These are phyloP conservation scores for Diadophis punctatus DNA, from an alignment of 2,113 vertebrate genomes.

Conservation along the genomic window DNA sequence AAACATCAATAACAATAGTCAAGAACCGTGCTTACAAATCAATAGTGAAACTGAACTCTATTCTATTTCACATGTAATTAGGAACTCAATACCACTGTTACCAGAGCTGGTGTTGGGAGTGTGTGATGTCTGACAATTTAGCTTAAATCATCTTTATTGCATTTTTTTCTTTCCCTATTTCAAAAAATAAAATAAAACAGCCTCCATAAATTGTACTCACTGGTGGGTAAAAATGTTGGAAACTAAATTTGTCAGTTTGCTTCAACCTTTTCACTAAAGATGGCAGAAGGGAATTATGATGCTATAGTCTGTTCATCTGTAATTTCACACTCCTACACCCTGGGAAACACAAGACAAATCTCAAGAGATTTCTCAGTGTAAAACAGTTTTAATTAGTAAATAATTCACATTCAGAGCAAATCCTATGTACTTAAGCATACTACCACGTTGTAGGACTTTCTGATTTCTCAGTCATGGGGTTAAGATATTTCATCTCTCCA, in stretches of 20 bases:
- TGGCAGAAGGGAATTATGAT: conserved; percentile 64
- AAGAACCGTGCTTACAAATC: neutral
- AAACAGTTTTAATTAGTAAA: conserved; percentile 74
- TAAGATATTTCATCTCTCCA: conserved; percentile 11
- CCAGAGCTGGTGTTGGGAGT: neutral
- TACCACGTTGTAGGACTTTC: conserved; percentile 34
- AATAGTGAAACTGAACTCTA: neutral
- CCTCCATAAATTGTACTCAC: conserved; percentile 39
- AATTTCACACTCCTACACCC: conserved; percentile 65
- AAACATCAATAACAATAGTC: neutral
- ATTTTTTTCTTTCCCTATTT: neutral
- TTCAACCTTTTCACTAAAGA: conserved; percentile 66
- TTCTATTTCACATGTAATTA: neutral
- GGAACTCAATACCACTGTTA: neutral
- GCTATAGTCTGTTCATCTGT: conserved; percentile 58
- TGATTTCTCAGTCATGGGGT: conserved; percentile 45
- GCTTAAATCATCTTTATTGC: neutral
- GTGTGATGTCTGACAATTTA: conserved; percentile 10
- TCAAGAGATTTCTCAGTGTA: conserved; percentile 55
- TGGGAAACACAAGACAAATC: conserved; percentile 66
- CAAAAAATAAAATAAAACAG: neutral
- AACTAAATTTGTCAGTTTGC: conserved; percentile 61
- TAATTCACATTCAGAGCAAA: conserved; percentile 65
- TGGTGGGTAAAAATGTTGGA: conserved; percentile 52
- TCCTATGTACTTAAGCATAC: conserved; percentile 45